Percentiles rank a stretch among this genome's conserved stretches.
Evolutionary conservation across 2,888 invertebrate genomes (phyloP).

Genomic region (Dione juno): DNA sequence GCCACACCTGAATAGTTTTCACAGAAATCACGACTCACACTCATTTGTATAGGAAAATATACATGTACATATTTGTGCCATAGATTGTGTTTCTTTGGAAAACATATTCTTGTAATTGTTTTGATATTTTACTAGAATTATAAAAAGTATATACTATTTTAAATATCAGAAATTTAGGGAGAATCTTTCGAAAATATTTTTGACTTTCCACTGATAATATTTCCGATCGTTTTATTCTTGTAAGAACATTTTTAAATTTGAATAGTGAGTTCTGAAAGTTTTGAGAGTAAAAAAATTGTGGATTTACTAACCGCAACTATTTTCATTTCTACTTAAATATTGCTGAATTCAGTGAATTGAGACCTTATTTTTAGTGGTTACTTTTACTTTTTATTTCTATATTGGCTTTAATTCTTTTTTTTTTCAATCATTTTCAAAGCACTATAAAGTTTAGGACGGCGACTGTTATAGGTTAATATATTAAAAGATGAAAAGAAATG

Average conservation of each 20-base stretch:
- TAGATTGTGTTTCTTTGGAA: conserved; percentile 7
- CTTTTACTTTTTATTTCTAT: conserved; percentile 9
- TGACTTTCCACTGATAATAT: not conserved
- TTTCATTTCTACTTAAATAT: conserved; percentile 30
- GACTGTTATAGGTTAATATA: too few species aligned
- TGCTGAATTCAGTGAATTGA: conserved; percentile 14
- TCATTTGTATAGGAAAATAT: conserved; percentile 24
- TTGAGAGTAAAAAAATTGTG: conserved; percentile 31
- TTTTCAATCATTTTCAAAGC: too few species aligned
- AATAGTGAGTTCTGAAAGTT: conserved; percentile 35
- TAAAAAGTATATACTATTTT: too few species aligned
- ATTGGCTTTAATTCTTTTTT: not conserved
- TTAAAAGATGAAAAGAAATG: too few species aligned
- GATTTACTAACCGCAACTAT: conserved; percentile 31
- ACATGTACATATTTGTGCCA: conserved; percentile 9
- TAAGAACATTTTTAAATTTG: conserved; percentile 33
- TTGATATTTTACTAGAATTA: not conserved
- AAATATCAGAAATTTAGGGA: too few species aligned
- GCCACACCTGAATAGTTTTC: conserved; percentile 36
- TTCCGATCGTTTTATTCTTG: conserved; percentile 21
- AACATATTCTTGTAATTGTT: not conserved
- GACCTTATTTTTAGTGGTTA: conserved; percentile 19
- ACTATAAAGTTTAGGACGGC: too few species aligned
- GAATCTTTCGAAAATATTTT: not conserved
- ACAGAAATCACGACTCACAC: conserved; percentile 36